Conservation (phyloP, 2,113 vertebrate species). For the Corythornis madagascariensis region DNA sequence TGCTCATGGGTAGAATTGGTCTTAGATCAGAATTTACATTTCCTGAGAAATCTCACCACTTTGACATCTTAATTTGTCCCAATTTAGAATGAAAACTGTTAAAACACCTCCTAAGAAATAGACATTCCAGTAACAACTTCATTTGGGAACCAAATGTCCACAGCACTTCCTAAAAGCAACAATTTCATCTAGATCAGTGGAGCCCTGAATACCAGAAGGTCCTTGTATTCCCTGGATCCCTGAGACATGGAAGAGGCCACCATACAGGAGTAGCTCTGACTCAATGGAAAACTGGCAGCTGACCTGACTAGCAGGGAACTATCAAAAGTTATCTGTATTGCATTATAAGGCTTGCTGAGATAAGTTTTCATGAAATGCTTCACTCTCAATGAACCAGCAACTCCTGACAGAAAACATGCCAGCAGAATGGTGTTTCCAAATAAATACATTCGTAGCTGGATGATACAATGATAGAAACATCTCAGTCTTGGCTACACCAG, state of each 20-base stretch:
- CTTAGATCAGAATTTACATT: not conserved
- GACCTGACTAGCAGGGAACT: not conserved
- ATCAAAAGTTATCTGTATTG: conserved; percentile 22
- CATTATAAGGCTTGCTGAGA: conserved; percentile 34
- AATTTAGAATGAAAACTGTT: not conserved
- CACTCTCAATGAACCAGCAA: conserved; percentile 48
- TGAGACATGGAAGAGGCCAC: not conserved
- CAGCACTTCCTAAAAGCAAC: not conserved
- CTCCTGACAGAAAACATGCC: conserved; percentile 41
- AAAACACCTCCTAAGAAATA: not conserved
- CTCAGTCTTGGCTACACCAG: conserved; percentile 2
- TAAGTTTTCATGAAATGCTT: conserved; percentile 47
- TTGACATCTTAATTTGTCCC: not conserved
- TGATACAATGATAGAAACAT: conserved; percentile 27
- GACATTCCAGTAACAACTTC: not conserved
- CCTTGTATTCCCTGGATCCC: not conserved
- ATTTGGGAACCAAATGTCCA: not conserved
- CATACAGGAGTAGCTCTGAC: not conserved
- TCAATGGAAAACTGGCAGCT: conserved; percentile 40
- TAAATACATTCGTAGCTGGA: not conserved
- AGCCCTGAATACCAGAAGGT: not conserved
- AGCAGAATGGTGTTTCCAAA: conserved; percentile 13
- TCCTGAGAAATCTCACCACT: not conserved
- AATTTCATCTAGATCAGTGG: not conserved
- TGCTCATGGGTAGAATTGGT: not conserved